Conservation (phyloP, 2,797 vertebrate species). For the Phylloscopus collybita region DNA sequence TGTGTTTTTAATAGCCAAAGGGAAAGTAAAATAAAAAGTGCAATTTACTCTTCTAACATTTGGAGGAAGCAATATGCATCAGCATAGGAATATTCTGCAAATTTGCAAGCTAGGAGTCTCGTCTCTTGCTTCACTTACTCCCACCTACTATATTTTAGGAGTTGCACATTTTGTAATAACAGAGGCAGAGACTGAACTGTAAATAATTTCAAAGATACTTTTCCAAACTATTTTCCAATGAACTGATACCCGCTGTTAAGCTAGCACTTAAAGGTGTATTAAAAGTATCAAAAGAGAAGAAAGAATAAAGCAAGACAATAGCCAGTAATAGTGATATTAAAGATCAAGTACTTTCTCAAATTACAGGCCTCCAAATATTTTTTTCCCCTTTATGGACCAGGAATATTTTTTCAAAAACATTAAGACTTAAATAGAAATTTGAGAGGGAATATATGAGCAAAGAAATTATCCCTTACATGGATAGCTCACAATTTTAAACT, state of each 20-base stretch:
- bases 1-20: neutral
- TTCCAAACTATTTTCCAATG: neutral
- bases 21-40: neutral
- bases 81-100: neutral
- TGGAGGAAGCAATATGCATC: neutral
- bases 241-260: neutral
- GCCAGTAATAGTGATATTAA: neutral
- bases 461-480: neutral
- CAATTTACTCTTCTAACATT: neutral
- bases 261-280: neutral
- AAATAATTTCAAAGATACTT: neutral
- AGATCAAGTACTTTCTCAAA: neutral
- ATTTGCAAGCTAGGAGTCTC: neutral
- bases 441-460: neutral
- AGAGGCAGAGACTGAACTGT: neutral
- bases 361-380: neutral
- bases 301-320: neutral
- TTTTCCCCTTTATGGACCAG: accelerated
- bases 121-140: neutral
- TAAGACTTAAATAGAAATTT: neutral
- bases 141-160: neutral
- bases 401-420: neutral
- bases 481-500: neutral
- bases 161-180: neutral
- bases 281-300: neutral